Evolutionary conservation across 2,797 vertebrate species (phyloP), one percentile per base, ranked within the genome.

Genomic region (Parauchenoglanis ngamensis): DNA sequence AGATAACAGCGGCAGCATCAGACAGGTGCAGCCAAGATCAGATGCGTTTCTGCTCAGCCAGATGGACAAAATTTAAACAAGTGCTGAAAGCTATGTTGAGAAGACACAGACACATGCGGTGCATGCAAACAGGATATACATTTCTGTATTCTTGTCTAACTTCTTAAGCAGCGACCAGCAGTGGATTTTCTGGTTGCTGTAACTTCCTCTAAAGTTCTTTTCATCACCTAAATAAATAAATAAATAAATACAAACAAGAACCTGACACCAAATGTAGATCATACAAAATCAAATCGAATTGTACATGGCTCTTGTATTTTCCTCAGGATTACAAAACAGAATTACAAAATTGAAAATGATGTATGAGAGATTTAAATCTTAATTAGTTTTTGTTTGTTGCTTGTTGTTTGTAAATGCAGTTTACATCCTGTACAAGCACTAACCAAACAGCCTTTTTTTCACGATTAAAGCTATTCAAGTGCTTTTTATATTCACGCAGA

Each of bases 21-120:
- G 89, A 93, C 93, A 94, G 92, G 92, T 93, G 93, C 89, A 90
- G 90, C 92, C 89, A 91, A 54, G 91, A 93, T 94, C 94, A 91
- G 91, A 92, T 93, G 73, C 17, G 7, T 56, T 67, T 78, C 31
- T 63, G 31, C 81, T 77, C 81, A 77, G 54, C 31, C 63, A 67
- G 80, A 31, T 83, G 80, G 61, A 65, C 61, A 49, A 52, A 67
- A 67, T 31, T 67, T 83, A 67, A 83, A 83, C 44, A 67, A 49
- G 80, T 8, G 61, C 44, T 21, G 80, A 82, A 82, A 82, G 80
- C 80, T 65, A 21, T 1, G 4, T 67, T 67, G 59, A 67, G 80
- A 65, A 49, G 10, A 63, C 54, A 4, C 77, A 40, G 54, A 44
- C 25, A 49, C 61, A 81, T 17, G n/a, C 17, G 8, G 25, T 21